These are phyloP conservation scores for Crax fasciolata DNA, from an alignment of 2,797 vertebrate species.

Conservation along the genomic window DNA sequence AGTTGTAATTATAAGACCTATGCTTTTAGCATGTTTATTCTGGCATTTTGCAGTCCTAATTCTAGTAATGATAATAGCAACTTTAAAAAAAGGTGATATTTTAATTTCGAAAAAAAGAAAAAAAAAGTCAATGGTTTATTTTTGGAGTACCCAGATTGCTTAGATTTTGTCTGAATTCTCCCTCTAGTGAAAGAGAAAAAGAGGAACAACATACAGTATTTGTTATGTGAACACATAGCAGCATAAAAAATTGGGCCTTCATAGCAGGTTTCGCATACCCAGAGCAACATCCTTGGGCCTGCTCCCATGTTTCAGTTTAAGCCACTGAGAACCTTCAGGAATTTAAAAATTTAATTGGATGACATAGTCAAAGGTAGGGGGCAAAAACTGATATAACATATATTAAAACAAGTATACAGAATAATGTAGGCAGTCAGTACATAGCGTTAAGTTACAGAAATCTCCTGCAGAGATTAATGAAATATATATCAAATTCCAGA, in stretches of 20 bases:
- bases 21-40: slow-evolving; percentile 33
- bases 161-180: background rate
- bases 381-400: background rate
- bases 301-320: background rate
- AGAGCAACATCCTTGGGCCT: background rate
- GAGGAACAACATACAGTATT: background rate
- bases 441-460: background rate
- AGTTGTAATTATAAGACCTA: background rate
- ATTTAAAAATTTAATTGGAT: background rate
- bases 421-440: background rate
- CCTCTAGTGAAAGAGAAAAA: background rate
- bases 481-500: background rate
- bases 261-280: background rate
- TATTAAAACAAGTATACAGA: background rate
- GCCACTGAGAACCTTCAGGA: background rate
- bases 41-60: slow-evolving; percentile 25
- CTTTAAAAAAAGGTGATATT: background rate
- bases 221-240: background rate
- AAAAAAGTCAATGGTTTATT: background rate
- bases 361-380: background rate
- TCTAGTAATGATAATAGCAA: slow-evolving; percentile 25
- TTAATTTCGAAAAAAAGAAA: background rate
- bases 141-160: background rate
- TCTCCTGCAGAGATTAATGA: background rate
- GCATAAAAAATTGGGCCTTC: background rate